Percentiles rank a stretch among this genome's conserved stretches.
phyloP scores from a whole-genome alignment of 2,888 invertebrate species.

The Sympetrum striolatum region DNA sequence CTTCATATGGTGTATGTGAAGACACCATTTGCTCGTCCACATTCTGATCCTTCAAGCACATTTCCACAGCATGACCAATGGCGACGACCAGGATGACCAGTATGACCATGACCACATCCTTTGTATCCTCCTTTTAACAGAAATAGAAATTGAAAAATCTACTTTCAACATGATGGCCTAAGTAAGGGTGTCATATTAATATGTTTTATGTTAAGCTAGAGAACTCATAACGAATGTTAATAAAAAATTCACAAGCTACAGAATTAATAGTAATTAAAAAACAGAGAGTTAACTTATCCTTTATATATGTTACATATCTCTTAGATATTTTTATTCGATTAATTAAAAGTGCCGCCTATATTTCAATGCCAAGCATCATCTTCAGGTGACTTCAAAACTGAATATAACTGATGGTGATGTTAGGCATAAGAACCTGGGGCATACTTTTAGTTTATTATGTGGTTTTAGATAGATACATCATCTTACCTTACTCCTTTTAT shows the following conservation, averaged over 20 bases:
- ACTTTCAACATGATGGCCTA: background rate
- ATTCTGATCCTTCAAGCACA: slow-evolving; percentile 68
- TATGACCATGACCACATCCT: slow-evolving; percentile 84
- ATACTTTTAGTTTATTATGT: no score
- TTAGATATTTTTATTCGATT: no score
- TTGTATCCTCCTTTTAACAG: slow-evolving; percentile 57
- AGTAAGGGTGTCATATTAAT: background rate
- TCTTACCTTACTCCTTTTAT: no score
- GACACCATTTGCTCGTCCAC: slow-evolving; percentile 62
- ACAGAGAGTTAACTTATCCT: no score
- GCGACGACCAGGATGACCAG: slow-evolving; percentile 77
- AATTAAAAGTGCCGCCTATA: no score
- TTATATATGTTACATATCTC: no score
- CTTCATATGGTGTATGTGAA: slow-evolving; percentile 66
- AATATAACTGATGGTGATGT: no score
- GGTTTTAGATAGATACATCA: no score
- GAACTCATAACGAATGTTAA: background rate
- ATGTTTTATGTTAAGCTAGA: slow-evolving; percentile 11
- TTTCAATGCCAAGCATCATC: no score
- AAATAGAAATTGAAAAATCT: background rate
- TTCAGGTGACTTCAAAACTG: no score
- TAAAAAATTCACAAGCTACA: background rate
- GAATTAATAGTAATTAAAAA: no score
- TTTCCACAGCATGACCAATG: slow-evolving; percentile 86
- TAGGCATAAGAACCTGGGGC: no score